A percentile compares a stretch with the other conserved stretches of the same genome.
These are phyloP conservation scores for Drosophila imparisetae DNA, from an alignment of 2,888 invertebrate species.

Conservation along the genomic window DNA sequence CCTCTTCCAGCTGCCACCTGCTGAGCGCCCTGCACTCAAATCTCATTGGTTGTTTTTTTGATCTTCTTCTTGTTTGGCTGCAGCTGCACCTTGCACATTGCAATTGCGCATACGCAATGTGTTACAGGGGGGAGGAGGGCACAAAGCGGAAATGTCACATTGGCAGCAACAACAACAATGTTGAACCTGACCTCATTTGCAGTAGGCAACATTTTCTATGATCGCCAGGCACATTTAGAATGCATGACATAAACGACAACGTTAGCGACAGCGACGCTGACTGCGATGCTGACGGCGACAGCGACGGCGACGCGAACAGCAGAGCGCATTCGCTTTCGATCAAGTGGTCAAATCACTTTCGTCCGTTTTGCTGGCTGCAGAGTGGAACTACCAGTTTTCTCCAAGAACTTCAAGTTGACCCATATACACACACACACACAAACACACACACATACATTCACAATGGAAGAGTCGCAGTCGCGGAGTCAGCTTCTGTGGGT, in stretches of 20 bases:
- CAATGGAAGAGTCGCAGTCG: neutral
- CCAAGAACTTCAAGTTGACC: conserved; percentile 74
- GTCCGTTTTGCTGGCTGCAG: conserved; percentile 47
- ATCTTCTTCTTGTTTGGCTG: conserved; percentile 20
- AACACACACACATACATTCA: neutral
- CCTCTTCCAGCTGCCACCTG: neutral
- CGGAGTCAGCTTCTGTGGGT: conserved; percentile 48
- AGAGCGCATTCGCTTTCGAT: conserved; percentile 77
- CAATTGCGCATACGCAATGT: conserved; percentile 37
- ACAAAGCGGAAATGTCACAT: conserved; percentile 32
- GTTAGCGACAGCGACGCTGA: conserved; percentile 1
- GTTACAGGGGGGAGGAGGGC: neutral
- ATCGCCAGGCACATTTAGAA: conserved; percentile 44
- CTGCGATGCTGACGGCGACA: neutral
- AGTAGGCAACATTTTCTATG: conserved; percentile 33
- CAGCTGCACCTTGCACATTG: conserved; percentile 43
- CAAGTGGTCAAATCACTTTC: conserved; percentile 79
- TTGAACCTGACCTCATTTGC: conserved; percentile 59
- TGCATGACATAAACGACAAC: conserved; percentile 49
- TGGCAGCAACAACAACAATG: conserved; percentile 18
- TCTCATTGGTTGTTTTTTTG: conserved; percentile 3
- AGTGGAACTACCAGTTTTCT: conserved; percentile 76
- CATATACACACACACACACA: conserved; percentile 52
- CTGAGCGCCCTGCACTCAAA: neutral
- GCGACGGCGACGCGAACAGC: conserved; percentile 2